A percentile compares a stretch with the other conserved stretches of the same genome.
Evolutionary conservation across 2,113 vertebrate species (phyloP).

Genomic region (Rhinoptilus africanus): DNA sequence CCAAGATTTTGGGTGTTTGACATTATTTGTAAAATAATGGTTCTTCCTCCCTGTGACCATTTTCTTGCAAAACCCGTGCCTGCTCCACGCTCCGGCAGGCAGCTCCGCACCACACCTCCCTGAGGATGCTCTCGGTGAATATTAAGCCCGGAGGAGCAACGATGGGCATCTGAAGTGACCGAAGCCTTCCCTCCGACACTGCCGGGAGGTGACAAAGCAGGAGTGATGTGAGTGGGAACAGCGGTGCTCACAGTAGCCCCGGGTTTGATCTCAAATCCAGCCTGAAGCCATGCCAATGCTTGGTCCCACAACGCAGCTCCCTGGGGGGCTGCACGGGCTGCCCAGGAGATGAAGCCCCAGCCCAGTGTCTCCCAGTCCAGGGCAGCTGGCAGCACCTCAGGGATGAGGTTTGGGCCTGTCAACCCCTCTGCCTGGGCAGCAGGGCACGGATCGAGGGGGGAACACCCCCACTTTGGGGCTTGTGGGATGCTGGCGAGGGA

Average conservation of each 20-base stretch:
- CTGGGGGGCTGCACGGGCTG: background rate
- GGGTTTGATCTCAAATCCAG: background rate
- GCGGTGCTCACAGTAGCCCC: background rate
- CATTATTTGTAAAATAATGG: no score
- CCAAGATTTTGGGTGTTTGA: no score
- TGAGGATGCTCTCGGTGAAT: background rate
- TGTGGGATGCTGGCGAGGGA: background rate
- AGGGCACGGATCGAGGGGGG: background rate
- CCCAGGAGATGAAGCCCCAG: background rate
- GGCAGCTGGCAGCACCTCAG: background rate
- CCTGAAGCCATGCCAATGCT: accelerated
- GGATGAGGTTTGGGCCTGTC: background rate
- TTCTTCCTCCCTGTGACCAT: no score
- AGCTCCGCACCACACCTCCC: no score
- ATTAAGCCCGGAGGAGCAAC: background rate
- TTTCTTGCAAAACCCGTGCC: no score
- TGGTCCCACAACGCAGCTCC: no score
- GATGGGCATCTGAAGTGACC: background rate
- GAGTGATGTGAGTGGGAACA: background rate
- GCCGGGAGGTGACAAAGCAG: background rate
- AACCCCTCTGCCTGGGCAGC: background rate
- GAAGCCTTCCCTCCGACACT: no score
- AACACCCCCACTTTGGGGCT: accelerated
- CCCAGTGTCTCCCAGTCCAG: background rate
- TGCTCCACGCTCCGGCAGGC: no score